Conservation (phyloP, 2,888 invertebrate genomes). For the Tribolium freemani region DNA sequence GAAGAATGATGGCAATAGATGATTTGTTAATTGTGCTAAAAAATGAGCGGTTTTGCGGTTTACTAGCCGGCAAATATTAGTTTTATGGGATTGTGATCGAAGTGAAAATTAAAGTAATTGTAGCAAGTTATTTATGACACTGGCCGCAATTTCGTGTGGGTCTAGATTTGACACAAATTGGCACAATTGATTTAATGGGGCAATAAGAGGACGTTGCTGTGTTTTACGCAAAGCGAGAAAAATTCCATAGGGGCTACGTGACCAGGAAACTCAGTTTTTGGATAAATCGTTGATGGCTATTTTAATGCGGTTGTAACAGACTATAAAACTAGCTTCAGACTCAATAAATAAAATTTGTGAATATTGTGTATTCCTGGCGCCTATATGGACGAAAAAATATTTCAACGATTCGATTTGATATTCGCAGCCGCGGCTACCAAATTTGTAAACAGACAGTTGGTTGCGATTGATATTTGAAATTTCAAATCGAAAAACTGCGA, state of each 20-base stretch:
- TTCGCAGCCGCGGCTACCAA: slow-evolving; percentile 16
- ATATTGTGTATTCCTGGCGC: slow-evolving; percentile 35
- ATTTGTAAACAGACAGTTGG: slow-evolving; percentile 31
- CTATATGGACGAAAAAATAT: slow-evolving; percentile 32
- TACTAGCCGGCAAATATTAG: slow-evolving; percentile 10
- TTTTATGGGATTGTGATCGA: too few relatives aligned
- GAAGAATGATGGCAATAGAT: slow-evolving; percentile 2
- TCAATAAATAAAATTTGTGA: slow-evolving; percentile 39
- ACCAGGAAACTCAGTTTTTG: slow-evolving; percentile 22
- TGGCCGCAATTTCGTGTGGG: slow-evolving; percentile 9
- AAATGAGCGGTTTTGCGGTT: not conserved
- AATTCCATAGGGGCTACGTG: slow-evolving; percentile 23
- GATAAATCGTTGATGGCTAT: slow-evolving; percentile 20
- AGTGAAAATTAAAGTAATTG: slow-evolving; percentile 8
- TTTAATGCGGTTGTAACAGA: slow-evolving; percentile 11
- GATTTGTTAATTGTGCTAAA: slow-evolving; percentile 2
- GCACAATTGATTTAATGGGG: slow-evolving; percentile 26
- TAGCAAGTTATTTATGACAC: slow-evolving; percentile 11
- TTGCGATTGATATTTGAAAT: slow-evolving; percentile 34
- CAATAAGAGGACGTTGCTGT: slow-evolving; percentile 13
- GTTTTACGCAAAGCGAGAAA: slow-evolving; percentile 3
- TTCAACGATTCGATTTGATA: slow-evolving; percentile 24
- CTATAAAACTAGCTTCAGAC: slow-evolving; percentile 37
- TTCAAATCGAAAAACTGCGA: slow-evolving; percentile 53
- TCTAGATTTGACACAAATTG: slow-evolving; percentile 30